These are phyloP conservation scores for Tetragonisca angustula DNA, from an alignment of 2,888 invertebrate genomes.

Conservation along the genomic window DNA sequence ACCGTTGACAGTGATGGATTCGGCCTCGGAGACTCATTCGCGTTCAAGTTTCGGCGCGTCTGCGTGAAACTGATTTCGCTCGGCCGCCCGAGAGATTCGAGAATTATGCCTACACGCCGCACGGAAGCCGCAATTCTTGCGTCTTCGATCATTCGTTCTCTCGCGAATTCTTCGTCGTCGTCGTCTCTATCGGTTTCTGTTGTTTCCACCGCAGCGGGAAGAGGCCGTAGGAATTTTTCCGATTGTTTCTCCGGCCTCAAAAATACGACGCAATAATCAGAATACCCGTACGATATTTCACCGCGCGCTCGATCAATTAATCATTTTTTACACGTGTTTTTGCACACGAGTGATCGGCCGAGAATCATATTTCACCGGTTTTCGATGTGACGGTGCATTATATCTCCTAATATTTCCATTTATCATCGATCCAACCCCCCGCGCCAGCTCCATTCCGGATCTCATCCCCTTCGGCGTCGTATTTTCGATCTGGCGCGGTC, in stretches of 20 bases:
- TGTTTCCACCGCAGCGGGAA: no score
- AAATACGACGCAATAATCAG: background rate
- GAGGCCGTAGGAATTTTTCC: background rate
- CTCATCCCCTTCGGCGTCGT: conserved; percentile 1
- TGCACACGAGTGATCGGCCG: background rate
- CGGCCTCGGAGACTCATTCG: conserved; percentile 51
- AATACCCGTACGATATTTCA: background rate
- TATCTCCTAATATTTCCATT: conserved; percentile 17
- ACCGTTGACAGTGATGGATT: conserved; percentile 62
- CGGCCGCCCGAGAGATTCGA: background rate
- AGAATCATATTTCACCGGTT: conserved; percentile 5
- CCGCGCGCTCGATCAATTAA: background rate
- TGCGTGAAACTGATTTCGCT: conserved; percentile 55
- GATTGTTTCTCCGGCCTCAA: background rate
- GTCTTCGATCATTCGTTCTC: background rate
- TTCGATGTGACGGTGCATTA: background rate
- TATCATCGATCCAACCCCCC: background rate
- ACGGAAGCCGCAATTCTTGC: no score
- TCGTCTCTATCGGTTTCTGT: background rate
- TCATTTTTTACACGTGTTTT: background rate
- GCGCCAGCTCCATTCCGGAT: conserved; percentile 2
- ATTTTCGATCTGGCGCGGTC: background rate
- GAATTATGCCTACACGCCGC: background rate
- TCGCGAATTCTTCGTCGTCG: background rate
- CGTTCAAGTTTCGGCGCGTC: conserved; percentile 55